Conservation (phyloP, 2,113 vertebrate species). For the Hylia prasina region DNA sequence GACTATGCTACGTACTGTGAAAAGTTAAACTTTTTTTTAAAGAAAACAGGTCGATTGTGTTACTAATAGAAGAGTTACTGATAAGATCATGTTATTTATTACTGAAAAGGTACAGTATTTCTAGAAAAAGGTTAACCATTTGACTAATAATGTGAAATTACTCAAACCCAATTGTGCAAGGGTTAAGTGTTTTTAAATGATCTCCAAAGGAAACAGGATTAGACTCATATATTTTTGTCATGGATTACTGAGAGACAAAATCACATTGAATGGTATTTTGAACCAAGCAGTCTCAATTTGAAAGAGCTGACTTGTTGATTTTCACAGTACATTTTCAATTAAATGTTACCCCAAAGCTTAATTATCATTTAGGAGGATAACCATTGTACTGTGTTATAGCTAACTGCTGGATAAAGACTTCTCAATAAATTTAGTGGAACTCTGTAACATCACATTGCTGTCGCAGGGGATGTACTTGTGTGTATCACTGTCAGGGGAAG, state of each 20-base stretch:
- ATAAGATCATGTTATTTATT: neutral
- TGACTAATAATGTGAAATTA: neutral
- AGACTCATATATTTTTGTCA: conserved; percentile 14
- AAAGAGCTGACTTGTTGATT: conserved; percentile 49
- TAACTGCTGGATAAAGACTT: conserved; percentile 8
- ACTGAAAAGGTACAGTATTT: neutral
- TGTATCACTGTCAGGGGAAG: neutral
- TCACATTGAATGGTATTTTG: neutral
- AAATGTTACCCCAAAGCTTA: conserved; percentile 51
- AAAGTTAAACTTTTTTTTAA: neutral
- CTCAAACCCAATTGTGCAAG: neutral
- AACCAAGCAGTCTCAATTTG: neutral
- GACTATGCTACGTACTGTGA: accelerated
- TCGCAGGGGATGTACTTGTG: neutral
- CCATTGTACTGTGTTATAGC: conserved; percentile 12
- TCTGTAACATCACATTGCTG: neutral
- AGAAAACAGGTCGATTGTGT: neutral
- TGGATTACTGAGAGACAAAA: conserved; percentile 35
- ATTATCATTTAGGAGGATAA: conserved; percentile 50
- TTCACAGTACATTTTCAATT: conserved; percentile 55
- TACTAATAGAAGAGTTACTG: neutral
- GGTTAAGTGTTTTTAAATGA: neutral
- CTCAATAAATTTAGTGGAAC: neutral
- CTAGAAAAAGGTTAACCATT: neutral
- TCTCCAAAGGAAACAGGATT: neutral